phyloP scores from a whole-genome alignment of 92 coral and sea anemone genomes.

The Phenganax subtilis region DNA sequence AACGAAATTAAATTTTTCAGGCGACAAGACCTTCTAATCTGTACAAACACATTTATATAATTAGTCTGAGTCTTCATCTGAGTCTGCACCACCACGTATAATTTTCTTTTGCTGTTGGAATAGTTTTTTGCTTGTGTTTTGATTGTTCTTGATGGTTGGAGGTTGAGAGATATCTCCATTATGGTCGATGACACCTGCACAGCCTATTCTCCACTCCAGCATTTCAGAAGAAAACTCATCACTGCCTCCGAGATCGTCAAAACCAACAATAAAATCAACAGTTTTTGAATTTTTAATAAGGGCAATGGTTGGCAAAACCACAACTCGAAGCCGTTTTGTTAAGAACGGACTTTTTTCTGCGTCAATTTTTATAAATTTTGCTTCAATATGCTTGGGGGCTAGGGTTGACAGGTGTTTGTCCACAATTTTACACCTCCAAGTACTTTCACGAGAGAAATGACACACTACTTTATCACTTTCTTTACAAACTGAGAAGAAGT shows the following conservation, averaged over 20 bases:
- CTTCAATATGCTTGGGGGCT: conserved; percentile 91
- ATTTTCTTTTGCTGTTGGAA: conserved; percentile 33
- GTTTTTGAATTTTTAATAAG: conserved; percentile 85
- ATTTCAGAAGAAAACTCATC: conserved; percentile 85
- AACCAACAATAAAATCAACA: conserved; percentile 86
- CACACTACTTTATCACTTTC: conserved; percentile 86
- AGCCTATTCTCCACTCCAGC: conserved; percentile 97
- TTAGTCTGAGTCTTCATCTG: conserved; percentile 38
- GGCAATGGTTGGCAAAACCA: conserved; percentile 77
- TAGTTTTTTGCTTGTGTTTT: conserved; percentile 24
- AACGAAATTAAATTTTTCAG: too few species aligned
- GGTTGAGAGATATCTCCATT: conserved; percentile 77
- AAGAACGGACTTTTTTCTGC: conserved; percentile 81
- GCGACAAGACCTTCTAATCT: not conserved
- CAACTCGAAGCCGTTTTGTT: conserved; percentile 66
- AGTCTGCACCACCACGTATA: conserved; percentile 34
- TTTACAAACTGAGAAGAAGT: conserved; percentile 80
- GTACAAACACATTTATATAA: not conserved
- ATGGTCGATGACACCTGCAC: conserved; percentile 79
- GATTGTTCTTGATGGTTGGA: conserved; percentile 52
- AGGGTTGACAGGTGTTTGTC: conserved; percentile 87
- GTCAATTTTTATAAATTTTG: conserved; percentile 83
- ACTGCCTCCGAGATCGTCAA: conserved; percentile 93
- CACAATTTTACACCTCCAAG: conserved; percentile 92
- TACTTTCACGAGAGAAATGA: conserved; percentile 85